phyloP scores from a whole-genome alignment of 2,797 vertebrate species.

The Phrynocephalus vlangalii region DNA sequence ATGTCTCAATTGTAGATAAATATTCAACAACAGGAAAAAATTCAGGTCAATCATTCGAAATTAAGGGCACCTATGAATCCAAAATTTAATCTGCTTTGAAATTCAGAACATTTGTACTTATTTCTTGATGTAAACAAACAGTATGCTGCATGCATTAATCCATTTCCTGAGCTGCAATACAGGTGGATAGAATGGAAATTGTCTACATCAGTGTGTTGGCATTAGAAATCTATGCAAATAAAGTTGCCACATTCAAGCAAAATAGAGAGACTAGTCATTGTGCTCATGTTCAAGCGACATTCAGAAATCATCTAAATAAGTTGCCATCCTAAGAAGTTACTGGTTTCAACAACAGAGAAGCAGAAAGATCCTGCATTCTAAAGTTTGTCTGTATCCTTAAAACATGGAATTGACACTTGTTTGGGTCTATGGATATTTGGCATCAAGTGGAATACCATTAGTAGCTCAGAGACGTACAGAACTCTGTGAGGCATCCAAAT shows the following conservation, averaged over 20 bases:
- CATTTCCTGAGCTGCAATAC: not conserved
- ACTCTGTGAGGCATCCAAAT: not conserved
- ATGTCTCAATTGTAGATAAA: not conserved
- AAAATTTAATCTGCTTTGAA: not conserved
- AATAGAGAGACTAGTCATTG: not conserved
- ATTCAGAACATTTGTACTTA: not conserved
- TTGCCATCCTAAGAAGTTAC: not conserved
- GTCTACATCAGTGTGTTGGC: not conserved
- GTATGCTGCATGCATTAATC: too few species aligned
- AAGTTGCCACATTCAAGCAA: not conserved
- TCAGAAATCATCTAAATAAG: not conserved
- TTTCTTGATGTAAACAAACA: not conserved
- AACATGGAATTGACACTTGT: not conserved
- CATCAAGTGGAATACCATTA: slow-evolving; percentile 15
- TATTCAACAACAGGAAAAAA: not conserved
- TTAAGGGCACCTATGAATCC: not conserved
- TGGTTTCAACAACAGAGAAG: not conserved
- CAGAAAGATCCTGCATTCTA: not conserved
- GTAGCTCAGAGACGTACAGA: not conserved
- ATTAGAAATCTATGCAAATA: slow-evolving; percentile 15
- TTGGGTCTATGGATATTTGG: not conserved
- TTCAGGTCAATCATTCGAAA: too few species aligned
- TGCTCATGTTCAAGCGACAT: not conserved
- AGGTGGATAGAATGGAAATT: not conserved
- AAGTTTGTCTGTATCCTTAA: not conserved